Conservation (phyloP, 2,888 invertebrate species). For the Pocota personata region DNA sequence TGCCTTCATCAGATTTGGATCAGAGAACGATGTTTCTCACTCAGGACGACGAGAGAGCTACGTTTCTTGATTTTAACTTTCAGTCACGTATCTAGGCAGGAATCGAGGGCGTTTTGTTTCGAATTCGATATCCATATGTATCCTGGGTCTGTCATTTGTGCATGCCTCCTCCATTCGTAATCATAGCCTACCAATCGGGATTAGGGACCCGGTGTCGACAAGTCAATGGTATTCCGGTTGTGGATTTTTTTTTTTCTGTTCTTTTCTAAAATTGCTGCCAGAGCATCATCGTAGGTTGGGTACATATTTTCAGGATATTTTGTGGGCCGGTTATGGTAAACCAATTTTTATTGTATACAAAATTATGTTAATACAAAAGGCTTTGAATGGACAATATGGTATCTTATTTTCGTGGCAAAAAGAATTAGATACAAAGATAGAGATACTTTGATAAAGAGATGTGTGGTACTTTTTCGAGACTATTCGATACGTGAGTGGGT, state of each 20-base stretch:
- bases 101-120: slow-evolving; percentile 22
- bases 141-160: background rate
- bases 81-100: slow-evolving; percentile 60
- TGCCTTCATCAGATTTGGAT: slow-evolving; percentile 72
- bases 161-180: slow-evolving; percentile 43
- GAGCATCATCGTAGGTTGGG: background rate
- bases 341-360: slow-evolving; percentile 51
- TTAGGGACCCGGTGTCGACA: slow-evolving; percentile 61
- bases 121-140: slow-evolving; percentile 59
- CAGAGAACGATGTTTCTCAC: slow-evolving; percentile 47
- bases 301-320: slow-evolving; percentile 25
- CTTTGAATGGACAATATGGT: slow-evolving; percentile 45
- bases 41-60: slow-evolving; percentile 5
- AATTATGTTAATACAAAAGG: slow-evolving; percentile 64
- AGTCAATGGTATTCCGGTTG: slow-evolving; percentile 48
- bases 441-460: slow-evolving; percentile 4
- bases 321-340: slow-evolving; percentile 36
- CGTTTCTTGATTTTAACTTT: slow-evolving; percentile 62
- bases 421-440: slow-evolving; percentile 29
- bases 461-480: background rate
- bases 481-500: slow-evolving; percentile 35
- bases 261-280: slow-evolving; percentile 34
- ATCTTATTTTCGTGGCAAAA: slow-evolving; percentile 22
- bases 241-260: background rate
- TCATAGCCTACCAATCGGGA: slow-evolving; percentile 59